phyloP scores from a whole-genome alignment of 2,888 invertebrate genomes.

The Lasioglossum oenotherae region DNA sequence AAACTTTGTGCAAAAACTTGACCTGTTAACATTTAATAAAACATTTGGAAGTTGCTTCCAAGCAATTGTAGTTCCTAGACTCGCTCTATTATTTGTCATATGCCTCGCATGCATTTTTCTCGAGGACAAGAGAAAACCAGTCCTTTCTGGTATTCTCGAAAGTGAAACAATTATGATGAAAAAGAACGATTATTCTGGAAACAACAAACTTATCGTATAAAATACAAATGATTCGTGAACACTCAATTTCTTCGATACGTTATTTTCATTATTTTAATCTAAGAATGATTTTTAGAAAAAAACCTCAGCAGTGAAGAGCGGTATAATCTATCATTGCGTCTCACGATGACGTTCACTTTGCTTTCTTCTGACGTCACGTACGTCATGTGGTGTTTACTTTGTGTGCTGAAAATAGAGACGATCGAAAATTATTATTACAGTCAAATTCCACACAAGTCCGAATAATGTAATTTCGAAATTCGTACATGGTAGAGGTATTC shows the following conservation, averaged over 20 bases:
- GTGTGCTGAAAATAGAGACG: constrained; percentile 81
- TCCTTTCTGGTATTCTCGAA: background rate
- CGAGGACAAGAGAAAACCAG: background rate
- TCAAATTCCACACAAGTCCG: background rate
- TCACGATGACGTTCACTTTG: constrained; percentile 54
- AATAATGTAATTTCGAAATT: constrained; percentile 55
- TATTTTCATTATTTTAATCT: constrained; percentile 58
- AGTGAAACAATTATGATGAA: background rate
- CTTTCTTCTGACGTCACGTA: constrained; percentile 57
- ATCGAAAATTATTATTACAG: background rate
- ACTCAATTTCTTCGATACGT: constrained; percentile 58
- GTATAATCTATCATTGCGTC: constrained; percentile 47
- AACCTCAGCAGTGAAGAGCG: constrained; percentile 43
- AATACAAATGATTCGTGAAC: constrained; percentile 64
- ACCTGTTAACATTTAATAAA: constrained; percentile 4
- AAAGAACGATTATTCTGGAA: constrained; percentile 29
- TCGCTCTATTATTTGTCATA: background rate
- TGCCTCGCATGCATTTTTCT: background rate
- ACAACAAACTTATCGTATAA: constrained; percentile 59
- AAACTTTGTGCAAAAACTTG: constrained; percentile 29
- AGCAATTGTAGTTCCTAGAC: background rate
- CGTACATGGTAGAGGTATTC: constrained; percentile 91
- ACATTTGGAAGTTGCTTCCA: background rate
- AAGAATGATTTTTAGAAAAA: constrained; percentile 57
- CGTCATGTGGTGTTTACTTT: constrained; percentile 84